Evolutionary conservation across 2,113 vertebrate genomes (phyloP), one percentile per base, ranked within the genome.

Genomic region (Callorhinus ursinus): DNA sequence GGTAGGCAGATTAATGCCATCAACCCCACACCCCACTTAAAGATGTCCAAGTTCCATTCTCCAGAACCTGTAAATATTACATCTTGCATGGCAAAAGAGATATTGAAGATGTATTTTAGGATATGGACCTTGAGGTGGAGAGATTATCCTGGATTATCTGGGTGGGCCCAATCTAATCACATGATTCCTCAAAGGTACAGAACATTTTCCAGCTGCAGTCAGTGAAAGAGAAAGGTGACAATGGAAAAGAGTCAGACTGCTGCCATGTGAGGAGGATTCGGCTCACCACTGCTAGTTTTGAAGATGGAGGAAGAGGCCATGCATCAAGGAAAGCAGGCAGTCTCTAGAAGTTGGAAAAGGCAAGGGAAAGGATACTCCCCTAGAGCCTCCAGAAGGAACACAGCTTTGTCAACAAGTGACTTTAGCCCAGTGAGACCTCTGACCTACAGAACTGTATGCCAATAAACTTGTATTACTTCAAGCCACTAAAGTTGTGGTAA

Each of bases 381-480:
- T 5, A 31, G 9, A 74, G 55, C 69, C 22, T 87, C 39, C 42
- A 10, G 22, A 74, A 77, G 26, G 13, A 90, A 88, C 59, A 4
- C 4, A 88, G 57, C 74, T 57, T 53, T 65, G 18, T 39, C 28
- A 46, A 42, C 22, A 79, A 81, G 49, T 57, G 33, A 51, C 16
- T 67, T 63, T 42, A 86, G 42, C 63, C 69, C 61, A 85, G 2
- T n/a, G 42, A 90, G 69, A 80, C 51, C 5, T 33, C 46, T 65
- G 28, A 92, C 33, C 57, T 95, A 71, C 22, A 59, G 16, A 91
- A 72, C 13, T 26, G 0, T 49, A 67, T 63, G n/a, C 18, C 53
- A 89, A 46, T 55, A 97, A 31, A 85, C 42, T 24, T 57, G 51
- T 65, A 39, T 97, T 96, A 26, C 71, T 90, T 92, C 80, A 97